Conservation (phyloP, 2,113 vertebrate species). For the Semnornis frantzii region DNA sequence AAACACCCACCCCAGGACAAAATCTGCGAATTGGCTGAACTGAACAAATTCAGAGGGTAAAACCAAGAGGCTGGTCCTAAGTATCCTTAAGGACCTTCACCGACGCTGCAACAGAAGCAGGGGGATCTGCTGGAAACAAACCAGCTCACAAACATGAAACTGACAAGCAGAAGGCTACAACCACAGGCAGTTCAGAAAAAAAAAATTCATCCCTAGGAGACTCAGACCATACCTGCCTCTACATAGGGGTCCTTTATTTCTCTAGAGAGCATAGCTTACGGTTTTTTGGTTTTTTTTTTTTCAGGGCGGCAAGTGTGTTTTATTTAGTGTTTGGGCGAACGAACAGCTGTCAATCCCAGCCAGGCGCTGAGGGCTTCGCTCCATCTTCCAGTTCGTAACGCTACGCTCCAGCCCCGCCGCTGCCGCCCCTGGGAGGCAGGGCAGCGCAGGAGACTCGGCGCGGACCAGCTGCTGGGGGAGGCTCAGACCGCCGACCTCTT, state of each 20-base stretch:
- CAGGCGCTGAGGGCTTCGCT: not conserved
- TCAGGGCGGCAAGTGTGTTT: not conserved
- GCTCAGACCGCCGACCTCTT: not conserved
- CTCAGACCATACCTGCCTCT: not conserved
- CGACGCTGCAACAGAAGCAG: not conserved
- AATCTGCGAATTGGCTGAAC: not conserved
- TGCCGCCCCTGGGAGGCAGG: not conserved
- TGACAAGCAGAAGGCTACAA: not conserved
- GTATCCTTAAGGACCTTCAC: not conserved
- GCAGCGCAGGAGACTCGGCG: not conserved
- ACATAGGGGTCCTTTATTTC: rapidly evolving
- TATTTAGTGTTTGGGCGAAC: not conserved
- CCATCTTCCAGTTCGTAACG: not conserved
- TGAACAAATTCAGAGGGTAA: not conserved
- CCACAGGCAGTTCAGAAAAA: not conserved
- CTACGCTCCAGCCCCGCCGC: not conserved
- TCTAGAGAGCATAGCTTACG: not conserved
- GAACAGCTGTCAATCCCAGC: not conserved
- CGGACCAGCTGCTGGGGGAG: no score
- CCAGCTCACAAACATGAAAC: not conserved
- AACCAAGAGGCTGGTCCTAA: not conserved
- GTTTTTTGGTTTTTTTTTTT: not conserved
- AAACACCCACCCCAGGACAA: not conserved
- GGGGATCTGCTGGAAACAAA: not conserved
- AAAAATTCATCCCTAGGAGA: not conserved